Evolutionary conservation across 2,113 vertebrate genomes (phyloP), one percentile per base, ranked within the genome.

Genomic region (Hippocampus abdominalis): DNA sequence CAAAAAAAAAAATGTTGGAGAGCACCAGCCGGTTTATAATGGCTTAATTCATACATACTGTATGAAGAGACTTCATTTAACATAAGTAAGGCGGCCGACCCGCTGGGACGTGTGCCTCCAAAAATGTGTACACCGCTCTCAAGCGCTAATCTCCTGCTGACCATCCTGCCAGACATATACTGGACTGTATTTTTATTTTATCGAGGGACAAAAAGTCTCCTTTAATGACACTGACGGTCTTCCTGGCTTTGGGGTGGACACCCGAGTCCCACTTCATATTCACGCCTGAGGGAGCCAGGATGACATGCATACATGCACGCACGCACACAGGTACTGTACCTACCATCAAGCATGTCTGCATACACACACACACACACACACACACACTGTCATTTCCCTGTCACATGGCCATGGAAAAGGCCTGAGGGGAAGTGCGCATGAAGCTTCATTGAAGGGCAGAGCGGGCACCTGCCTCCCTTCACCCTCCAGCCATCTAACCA

Each of bases 371-470:
- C 75, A 76, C 73, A 66, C 64, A 79, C 75, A 76, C 68, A 73
- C 72, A 57, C 61, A 32, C 15, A 23, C 74, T 82, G 81, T 88
- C 88, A 86, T 74, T 74, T 78, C 81, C 77, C 87, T 89, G 88
- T 92, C 90, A 89, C 76, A 84, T 73, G 84, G 71, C 81, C 71
- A 68, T 82, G 72, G 66, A 85, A 85, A 89, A 86, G 82, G 80
- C 84, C 81, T 21, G 61, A 81, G 85, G 88, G 57, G 89, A 79
- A 84, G 73, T 88, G 73, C 75, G 77, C 84, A 84, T 69, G 78
- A 46, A 87, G 88, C 87, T 74, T 77, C 79, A 81, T 75, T 86
- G 80, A 90, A 88, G 89, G 86, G 88, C 82, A 83, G 80, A 80
- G 79, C 71, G 74, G 72, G 74, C n/a, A 21, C 27, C 80, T 73